phyloP scores from a whole-genome alignment of 2,797 vertebrate genomes.

The Anomalospiza imberbis region DNA sequence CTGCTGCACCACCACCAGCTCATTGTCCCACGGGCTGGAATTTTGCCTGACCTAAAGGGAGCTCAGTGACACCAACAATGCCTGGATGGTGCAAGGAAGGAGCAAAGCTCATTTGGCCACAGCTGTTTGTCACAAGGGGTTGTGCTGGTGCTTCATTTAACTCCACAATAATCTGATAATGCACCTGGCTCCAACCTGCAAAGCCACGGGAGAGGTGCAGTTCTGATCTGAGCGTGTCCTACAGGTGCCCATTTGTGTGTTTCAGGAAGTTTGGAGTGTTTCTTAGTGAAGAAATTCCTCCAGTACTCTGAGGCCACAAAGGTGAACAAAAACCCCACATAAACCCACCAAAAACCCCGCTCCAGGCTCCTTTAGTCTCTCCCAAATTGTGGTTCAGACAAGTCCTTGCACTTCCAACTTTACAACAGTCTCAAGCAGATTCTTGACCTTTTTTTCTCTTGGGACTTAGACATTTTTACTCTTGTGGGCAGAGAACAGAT shows the following conservation, averaged over 20 bases:
- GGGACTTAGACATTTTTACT: background rate
- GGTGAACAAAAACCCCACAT: background rate
- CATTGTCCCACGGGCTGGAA: background rate
- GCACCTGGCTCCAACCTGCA: background rate
- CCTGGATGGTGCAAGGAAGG: background rate
- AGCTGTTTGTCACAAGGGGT: background rate
- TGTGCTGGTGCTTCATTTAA: background rate
- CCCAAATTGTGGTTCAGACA: background rate
- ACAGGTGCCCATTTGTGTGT: background rate
- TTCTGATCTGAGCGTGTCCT: background rate
- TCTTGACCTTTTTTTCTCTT: rapidly evolving
- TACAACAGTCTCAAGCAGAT: background rate
- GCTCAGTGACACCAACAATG: background rate
- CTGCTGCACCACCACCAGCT: background rate
- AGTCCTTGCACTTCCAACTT: background rate
- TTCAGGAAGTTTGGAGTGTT: background rate
- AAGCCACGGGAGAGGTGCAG: background rate
- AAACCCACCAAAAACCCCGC: background rate
- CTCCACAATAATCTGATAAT: background rate
- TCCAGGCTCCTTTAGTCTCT: background rate
- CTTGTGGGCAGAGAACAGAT: background rate
- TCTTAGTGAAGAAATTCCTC: background rate
- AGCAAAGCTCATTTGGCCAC: background rate
- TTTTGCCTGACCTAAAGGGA: background rate
- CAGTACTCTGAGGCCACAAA: background rate